Evolutionary conservation across 30 jellyfish, hydroid and myxozoan species (phyloP).

Genomic region (Cassiopea andromeda): DNA sequence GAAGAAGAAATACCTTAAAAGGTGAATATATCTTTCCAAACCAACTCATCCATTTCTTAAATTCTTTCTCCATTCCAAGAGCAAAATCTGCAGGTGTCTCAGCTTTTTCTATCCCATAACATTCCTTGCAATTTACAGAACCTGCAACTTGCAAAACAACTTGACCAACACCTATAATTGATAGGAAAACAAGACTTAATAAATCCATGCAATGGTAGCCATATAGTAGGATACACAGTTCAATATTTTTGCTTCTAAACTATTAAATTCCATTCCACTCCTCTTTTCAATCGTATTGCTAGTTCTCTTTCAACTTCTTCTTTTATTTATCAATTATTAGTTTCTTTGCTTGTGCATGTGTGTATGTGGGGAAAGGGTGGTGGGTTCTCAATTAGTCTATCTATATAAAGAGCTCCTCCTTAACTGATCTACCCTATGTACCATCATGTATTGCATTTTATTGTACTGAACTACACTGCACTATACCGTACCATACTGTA

Average conservation of each 20-base stretch:
- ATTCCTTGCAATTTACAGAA: conserved; percentile 78
- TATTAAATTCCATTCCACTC: too few relatives aligned
- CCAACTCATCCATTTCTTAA: conserved; percentile 96
- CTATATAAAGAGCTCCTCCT: too few relatives aligned
- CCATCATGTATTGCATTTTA: too few relatives aligned
- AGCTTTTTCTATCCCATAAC: conserved; percentile 95
- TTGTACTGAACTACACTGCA: too few relatives aligned
- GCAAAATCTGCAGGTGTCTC: conserved; percentile 93
- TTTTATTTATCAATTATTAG: too few relatives aligned
- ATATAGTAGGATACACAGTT: neutral
- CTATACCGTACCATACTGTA: too few relatives aligned
- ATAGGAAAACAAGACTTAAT: neutral
- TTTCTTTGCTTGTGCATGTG: too few relatives aligned
- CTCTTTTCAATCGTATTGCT: too few relatives aligned
- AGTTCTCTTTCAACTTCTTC: too few relatives aligned
- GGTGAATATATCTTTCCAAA: conserved; percentile 92
- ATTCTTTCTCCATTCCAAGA: conserved; percentile 78
- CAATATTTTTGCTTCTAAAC: neutral
- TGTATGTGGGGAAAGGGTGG: too few relatives aligned
- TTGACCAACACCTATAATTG: conserved; percentile 90
- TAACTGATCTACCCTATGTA: too few relatives aligned
- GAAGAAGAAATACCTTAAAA: conserved; percentile 66
- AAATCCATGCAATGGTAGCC: neutral
- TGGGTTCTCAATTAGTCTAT: too few relatives aligned
- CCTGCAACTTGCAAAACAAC: conserved; percentile 97